Percentiles rank a stretch among this genome's conserved stretches.
phyloP scores from a whole-genome alignment of 2,888 invertebrate genomes.

The Polietes domitor region DNA sequence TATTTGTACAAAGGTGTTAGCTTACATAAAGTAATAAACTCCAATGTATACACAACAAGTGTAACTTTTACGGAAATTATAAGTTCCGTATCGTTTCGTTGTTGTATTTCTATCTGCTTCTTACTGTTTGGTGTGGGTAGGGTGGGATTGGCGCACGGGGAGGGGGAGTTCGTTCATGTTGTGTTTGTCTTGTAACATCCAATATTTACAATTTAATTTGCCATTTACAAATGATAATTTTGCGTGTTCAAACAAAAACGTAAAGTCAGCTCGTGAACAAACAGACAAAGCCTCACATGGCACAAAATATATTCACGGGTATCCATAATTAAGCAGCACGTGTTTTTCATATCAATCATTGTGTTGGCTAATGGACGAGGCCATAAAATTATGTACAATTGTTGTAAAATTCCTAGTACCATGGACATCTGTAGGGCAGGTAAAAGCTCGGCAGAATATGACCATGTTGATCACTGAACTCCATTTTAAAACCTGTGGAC shows the following conservation, averaged over 20 bases:
- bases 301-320: background rate
- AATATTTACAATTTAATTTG: conserved; percentile 50
- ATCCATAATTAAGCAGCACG: conserved; percentile 22
- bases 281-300: background rate
- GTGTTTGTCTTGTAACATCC: conserved; percentile 20
- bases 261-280: background rate
- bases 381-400: background rate
- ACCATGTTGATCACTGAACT: no score
- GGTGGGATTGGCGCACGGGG: background rate
- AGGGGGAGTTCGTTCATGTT: no score
- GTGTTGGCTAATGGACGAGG: background rate
- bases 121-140: background rate
- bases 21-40: conserved; percentile 45
- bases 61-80: conserved; percentile 43
- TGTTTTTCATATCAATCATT: conserved; percentile 17
- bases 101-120: background rate
- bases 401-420: no score
- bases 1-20: conserved; percentile 44
- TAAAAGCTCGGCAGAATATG: no score
- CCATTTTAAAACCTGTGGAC: no score
- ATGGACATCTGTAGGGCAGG: no score
- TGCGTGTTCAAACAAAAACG: conserved; percentile 38
- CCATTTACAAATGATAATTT: conserved; percentile 48
- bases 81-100: conserved; percentile 20
- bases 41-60: conserved; percentile 30